Evolutionary conservation across 2,888 invertebrate genomes (phyloP), one percentile per base, ranked within the genome.

Genomic region (Globia sparganii): DNA sequence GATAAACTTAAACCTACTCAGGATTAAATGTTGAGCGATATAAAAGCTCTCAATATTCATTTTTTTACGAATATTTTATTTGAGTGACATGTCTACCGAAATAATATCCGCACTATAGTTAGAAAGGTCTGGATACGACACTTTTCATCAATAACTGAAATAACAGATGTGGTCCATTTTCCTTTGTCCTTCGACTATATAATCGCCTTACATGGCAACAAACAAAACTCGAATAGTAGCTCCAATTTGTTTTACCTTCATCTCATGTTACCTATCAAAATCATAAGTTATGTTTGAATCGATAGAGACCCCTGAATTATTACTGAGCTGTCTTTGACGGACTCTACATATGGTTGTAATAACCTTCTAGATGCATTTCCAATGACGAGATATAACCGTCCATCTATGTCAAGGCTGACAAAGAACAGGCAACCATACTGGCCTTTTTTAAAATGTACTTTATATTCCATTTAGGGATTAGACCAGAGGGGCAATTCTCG

Each of bases 241-340:
- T 71, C 64, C 66, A 62, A 66, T 65, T 83, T 15, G 21, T 78
- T 64, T 68, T 78, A 80, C 78, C 78, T 83, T 69, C 31, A 69
- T 83, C n/a, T n/a, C 43, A 37, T 46, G 25, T 58, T 18, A 76
- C 43, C 65, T 81, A 53, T 78, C 82, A 81, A 34, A 49, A 53
- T 40, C 15, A 43, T 59, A 21, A 49, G 13, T 65, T 65, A 34
- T 18, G 21, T 49, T 80, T 34, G 40, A 65, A 75, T 64, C 25
- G 37, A 28, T 31, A 18, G 6, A 37, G 11, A 28, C 9, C 5
- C 25, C 28, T 71, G 49, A 46, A 59, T 62, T 56, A 43, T 72
- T 56, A 74, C 18, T 58, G 40, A 49, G 40, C 43, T 53, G 37
- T 18, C 37, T 34, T 56, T 46, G 9, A 53, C n/a, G 21, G 34